Percentiles rank a stretch among this genome's conserved stretches.
These are phyloP conservation scores for Meloidogyne chitwoodi DNA, from an alignment of 1,140 invertebrate genomes.

Conservation along the genomic window DNA sequence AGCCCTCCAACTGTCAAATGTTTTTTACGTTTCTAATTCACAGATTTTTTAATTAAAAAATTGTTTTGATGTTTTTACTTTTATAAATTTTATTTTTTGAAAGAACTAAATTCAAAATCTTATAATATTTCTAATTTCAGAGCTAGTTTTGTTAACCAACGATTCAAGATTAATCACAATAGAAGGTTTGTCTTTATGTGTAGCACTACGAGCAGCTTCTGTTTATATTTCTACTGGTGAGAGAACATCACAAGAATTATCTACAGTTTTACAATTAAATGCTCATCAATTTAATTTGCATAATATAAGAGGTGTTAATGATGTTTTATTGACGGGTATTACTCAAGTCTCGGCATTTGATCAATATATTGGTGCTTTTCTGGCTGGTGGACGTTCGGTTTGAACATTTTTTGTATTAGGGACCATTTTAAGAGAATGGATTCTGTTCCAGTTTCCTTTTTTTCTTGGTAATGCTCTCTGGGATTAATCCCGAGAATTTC, in stretches of 20 bases:
- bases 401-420: not conserved
- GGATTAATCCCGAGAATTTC: too few species aligned
- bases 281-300: slow-evolving; percentile 29
- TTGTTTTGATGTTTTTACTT: too few species aligned
- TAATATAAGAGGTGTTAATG: slow-evolving; percentile 2
- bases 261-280: slow-evolving; percentile 24
- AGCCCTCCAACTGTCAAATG: too few species aligned
- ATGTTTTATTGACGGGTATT: slow-evolving; percentile 17
- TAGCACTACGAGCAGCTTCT: slow-evolving; percentile 15
- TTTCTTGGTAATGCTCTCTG: too few species aligned
- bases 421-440: not conserved
- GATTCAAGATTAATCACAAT: slow-evolving; percentile 24
- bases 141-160: slow-evolving; percentile 20
- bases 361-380: slow-evolving; percentile 30
- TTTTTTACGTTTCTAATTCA: too few species aligned
- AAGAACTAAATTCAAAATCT: too few species aligned
- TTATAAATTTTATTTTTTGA: too few species aligned
- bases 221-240: slow-evolving; percentile 26
- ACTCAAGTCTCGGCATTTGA: slow-evolving; percentile 22
- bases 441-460: not conserved
- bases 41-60: too few species aligned
- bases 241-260: slow-evolving; percentile 31
- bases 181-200: slow-evolving; percentile 32
- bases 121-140: not conserved
- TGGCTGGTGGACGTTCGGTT: not conserved